These are phyloP conservation scores for Coreoperca whiteheadi DNA, from an alignment of 2,113 vertebrate species.

Conservation along the genomic window DNA sequence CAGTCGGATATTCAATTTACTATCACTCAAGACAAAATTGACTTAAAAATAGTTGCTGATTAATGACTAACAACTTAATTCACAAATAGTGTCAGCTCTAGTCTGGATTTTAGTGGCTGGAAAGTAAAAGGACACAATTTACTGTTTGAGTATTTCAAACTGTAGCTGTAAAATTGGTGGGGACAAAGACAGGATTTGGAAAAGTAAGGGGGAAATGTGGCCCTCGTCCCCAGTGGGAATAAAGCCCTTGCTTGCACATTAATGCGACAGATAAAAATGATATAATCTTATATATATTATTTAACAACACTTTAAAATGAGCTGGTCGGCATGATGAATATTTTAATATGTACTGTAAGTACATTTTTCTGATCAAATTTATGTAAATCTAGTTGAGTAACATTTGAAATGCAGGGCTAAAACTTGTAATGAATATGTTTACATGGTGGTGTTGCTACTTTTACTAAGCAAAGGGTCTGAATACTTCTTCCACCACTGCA, in stretches of 20 bases:
- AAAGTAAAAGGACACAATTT: not conserved
- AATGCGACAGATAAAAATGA: not conserved
- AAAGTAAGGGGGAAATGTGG: not conserved
- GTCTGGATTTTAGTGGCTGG: no score
- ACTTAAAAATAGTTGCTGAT: no score
- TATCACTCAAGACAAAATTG: no score
- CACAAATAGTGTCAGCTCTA: no score
- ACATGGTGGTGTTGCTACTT: not conserved
- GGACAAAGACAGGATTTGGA: not conserved
- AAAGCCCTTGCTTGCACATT: not conserved
- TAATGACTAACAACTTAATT: no score
- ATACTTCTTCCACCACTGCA: not conserved
- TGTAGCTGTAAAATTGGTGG: not conserved
- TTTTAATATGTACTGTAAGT: not conserved
- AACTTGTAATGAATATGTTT: not conserved
- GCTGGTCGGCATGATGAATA: not conserved
- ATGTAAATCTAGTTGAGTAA: not conserved
- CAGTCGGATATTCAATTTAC: no score
- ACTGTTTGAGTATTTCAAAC: not conserved
- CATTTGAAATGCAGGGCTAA: not conserved
- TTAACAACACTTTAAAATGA: no score
- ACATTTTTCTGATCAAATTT: not conserved
- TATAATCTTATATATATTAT: not conserved
- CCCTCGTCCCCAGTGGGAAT: not conserved
- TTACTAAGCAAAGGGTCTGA: not conserved